phyloP scores from a whole-genome alignment of 2,888 invertebrate genomes.

The Caradrina kadenii region DNA sequence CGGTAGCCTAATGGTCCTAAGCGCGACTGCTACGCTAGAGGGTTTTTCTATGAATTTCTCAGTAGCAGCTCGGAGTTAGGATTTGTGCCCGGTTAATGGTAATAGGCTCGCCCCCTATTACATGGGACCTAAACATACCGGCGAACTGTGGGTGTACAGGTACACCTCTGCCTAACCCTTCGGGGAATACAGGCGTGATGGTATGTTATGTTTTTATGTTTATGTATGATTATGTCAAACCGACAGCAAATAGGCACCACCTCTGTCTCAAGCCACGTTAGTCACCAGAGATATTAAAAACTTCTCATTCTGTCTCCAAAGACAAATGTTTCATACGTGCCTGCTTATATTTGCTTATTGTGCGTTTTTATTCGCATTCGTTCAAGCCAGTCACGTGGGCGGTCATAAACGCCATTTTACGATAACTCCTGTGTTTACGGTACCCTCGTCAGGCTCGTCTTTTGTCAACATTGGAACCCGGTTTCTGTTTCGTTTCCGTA shows the following conservation, averaged over 20 bases:
- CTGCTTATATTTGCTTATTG: constrained; percentile 30
- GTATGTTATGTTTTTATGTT: too few species aligned
- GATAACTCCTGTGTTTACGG: constrained; percentile 61
- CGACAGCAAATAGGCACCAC: background rate
- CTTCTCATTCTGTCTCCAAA: constrained; percentile 9
- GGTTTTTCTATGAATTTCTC: too few species aligned
- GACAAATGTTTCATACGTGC: constrained; percentile 45
- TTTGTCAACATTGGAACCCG: constrained; percentile 45
- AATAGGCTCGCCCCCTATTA: too few species aligned
- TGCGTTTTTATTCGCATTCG: constrained; percentile 31
- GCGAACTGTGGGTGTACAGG: too few species aligned
- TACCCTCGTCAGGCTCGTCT: constrained; percentile 40
- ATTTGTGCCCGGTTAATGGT: too few species aligned
- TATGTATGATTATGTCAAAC: too few species aligned
- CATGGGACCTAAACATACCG: too few species aligned
- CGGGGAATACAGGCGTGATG: too few species aligned
- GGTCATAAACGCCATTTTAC: constrained; percentile 68
- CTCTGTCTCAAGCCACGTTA: background rate
- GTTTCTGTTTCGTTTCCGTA: constrained; percentile 25
- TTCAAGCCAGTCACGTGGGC: constrained; percentile 50
- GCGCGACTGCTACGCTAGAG: too few species aligned
- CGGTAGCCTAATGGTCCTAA: too few species aligned
- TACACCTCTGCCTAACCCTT: too few species aligned
- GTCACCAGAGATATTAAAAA: constrained; percentile 17
- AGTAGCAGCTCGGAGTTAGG: too few species aligned